Conservation (phyloP, 2,888 invertebrate genomes). For the Morpho helenor region DNA sequence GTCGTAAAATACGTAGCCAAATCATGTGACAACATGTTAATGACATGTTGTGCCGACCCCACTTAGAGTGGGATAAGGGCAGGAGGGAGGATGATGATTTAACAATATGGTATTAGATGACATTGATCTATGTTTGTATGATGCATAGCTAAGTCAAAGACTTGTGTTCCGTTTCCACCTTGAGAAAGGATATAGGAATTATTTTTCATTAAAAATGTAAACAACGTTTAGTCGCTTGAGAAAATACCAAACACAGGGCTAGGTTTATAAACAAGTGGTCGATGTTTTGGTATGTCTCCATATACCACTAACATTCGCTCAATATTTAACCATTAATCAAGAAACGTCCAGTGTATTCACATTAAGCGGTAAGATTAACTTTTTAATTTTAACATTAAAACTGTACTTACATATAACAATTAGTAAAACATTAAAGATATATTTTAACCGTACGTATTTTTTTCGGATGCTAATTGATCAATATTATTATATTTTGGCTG, state of each 20-base stretch:
- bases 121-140: too few species aligned
- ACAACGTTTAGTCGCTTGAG: constrained; percentile 5
- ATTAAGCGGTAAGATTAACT: constrained; percentile 1
- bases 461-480: too few species aligned
- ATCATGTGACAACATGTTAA: too few species aligned
- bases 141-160: too few species aligned
- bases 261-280: constrained; percentile 8
- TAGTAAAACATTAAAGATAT: neutral
- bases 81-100: too few species aligned
- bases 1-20: too few species aligned
- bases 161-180: too few species aligned
- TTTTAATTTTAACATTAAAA: neutral
- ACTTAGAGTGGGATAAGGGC: too few species aligned
- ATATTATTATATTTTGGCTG: too few species aligned
- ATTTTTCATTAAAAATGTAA: neutral
- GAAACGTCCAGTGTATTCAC: neutral
- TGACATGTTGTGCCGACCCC: too few species aligned
- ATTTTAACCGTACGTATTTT: neutral
- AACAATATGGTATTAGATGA: too few species aligned
- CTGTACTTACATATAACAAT: neutral
- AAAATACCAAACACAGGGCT: constrained; percentile 7
- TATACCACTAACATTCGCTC: constrained; percentile 1
- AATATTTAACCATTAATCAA: neutral
- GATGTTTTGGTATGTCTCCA: constrained; percentile 5
- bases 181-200: too few species aligned